Evolutionary conservation across 2,888 invertebrate genomes (phyloP), one percentile per base, ranked within the genome.

Genomic region (Isoperla grammatica): DNA sequence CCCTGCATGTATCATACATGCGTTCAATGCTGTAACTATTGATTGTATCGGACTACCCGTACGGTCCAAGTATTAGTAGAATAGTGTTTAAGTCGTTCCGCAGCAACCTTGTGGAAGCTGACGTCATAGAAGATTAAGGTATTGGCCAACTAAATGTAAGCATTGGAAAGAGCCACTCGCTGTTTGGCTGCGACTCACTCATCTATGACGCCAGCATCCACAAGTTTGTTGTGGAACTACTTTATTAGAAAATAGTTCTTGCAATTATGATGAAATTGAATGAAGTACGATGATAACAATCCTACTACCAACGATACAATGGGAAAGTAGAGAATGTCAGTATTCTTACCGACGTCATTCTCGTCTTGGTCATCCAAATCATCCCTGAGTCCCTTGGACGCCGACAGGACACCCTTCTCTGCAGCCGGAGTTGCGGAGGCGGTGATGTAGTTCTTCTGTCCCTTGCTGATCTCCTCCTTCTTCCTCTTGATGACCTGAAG

Each of bases 301-400:
- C 5, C 29, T 6, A 4, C 4, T 29, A 8, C 8, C 4, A 8
- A 4, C 29, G 54, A 29, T 11, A 1, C 13, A 49, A 39, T 50
- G 19, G 3, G 13, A 12, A 43, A 19, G 9, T 37, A 40, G 40
- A n/a, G 56, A 46, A 64, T 50, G 63, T 45, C 13, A n/a, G n/a
- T n/a, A 13, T 42, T 11, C 17, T 68, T 69, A 79, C 85, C 89
- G 54, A 90, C 80, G 73, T 90, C 88, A 68, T 86, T 86, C 71
- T 90, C 89, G 69, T 90, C 90, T 62, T 87, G 88, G 70, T 89
- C 86, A 69, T 90, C 90, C 65, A 90, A 77, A 74, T 90, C 90
- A 69, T 90, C 90, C 63, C 86, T 87, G 4, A 90, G 78, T 13
- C 87, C 86, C 35, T 81, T 76, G 0, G 87, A 79, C n/a, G 57